These are phyloP conservation scores for Bambusicola thoracicus DNA, from an alignment of 2,113 vertebrate genomes.

Conservation along the genomic window DNA sequence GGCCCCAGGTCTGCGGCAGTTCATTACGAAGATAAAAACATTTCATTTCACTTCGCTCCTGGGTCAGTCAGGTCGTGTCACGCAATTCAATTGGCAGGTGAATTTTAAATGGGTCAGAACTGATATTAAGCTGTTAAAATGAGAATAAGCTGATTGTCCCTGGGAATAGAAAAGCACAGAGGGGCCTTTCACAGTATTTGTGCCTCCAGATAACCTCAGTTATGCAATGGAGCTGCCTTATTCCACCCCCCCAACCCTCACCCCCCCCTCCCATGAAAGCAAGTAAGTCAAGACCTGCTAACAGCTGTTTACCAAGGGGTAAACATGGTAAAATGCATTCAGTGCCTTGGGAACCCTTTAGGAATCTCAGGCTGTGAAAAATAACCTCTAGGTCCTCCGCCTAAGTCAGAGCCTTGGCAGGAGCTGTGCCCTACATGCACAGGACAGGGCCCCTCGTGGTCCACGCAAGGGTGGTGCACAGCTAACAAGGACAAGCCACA, in stretches of 20 bases:
- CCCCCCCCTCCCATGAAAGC: background rate
- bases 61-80: slow-evolving; percentile 22
- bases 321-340: background rate
- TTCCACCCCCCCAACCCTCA: background rate
- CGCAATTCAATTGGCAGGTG: slow-evolving; percentile 28
- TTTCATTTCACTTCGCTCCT: background rate
- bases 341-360: background rate
- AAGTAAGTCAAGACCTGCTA: background rate
- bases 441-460: background rate
- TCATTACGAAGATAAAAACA: background rate
- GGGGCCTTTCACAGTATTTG: background rate
- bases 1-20: accelerated
- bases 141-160: slow-evolving; percentile 51
- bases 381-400: background rate
- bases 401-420: background rate
- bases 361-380: background rate
- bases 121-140: slow-evolving; percentile 37
- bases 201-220: slow-evolving; percentile 40
- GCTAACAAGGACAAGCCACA: background rate
- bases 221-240: slow-evolving; percentile 44
- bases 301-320: background rate
- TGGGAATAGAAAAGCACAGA: slow-evolving; percentile 47
- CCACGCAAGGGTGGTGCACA: background rate
- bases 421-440: accelerated
- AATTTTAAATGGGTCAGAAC: slow-evolving; percentile 61